Base-by-base conservation (phyloP, 1,140 invertebrate genomes). In the Drosophila tristis region DNA sequence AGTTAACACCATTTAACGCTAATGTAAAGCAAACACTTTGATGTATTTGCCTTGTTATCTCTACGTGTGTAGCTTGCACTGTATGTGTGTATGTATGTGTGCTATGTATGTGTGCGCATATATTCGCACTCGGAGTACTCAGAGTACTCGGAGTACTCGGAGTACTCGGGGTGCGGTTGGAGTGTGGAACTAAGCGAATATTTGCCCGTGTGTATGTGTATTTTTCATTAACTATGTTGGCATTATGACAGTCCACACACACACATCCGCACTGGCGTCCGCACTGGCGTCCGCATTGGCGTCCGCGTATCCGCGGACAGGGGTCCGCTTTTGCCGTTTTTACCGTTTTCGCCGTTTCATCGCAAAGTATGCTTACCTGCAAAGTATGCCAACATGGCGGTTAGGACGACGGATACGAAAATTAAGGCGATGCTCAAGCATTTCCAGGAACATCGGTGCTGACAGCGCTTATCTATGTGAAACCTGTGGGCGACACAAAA, bases 401-500 rank as follows among this genome's bases (percentile, higher is more conserved):
- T 95, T 78, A 98, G 94, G 71, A 96, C 95, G 73, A 98, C 96
- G 91, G 95, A 96, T 79, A 98, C 93, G 78, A 98, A 94, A 91
- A 98, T 97, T 92, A 98, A 95, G 72, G 96, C 95, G 92, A 98
- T 96, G 91, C 96, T 96, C 91, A 97, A 95, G 93, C 97, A 98
- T 93, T 98, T 98, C 98, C 98, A 99, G 84, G 97, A 97, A 94
- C 97, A 98, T 68, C 96, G 94, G 90, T 97, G 96, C 89, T 97
- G 96, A 93, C 97, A 97, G 67, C 97, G 95, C 93, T 98, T 98
- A 93, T 98, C 96, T 93, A 98, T 97, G 93, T 97, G 96, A 93
- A 98, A 98, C 91, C 91, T 92, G 90, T 2, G 75, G 74, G 20
- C 8, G 11, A 15, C 53, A 48, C 44, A 57, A 64, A 71, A 75